A percentile compares a stretch with the other conserved stretches of the same genome.
Conservation (phyloP, 2,888 invertebrate genomes). For the Lysandra coridon region DNA sequence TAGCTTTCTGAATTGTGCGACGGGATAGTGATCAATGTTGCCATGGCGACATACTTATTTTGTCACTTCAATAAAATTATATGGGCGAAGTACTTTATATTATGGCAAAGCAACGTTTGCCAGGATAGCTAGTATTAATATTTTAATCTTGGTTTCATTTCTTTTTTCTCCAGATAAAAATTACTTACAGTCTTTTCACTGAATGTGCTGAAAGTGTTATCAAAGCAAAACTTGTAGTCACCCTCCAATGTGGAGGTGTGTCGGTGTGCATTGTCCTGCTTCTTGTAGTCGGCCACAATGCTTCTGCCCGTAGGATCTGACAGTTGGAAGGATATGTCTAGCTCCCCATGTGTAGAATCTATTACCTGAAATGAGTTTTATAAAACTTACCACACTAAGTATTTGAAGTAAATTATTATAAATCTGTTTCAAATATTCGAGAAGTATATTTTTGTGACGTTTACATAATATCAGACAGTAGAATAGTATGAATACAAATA, state of each 20-base stretch:
- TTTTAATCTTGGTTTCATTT: too few species aligned
- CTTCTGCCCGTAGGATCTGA: slow-evolving; percentile 84
- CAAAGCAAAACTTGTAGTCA: slow-evolving; percentile 92
- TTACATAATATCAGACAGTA: not conserved
- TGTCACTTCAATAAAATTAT: too few species aligned
- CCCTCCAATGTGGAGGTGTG: slow-evolving; percentile 82
- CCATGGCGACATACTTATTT: too few species aligned
- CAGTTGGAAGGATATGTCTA: slow-evolving; percentile 90
- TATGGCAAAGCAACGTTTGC: too few species aligned
- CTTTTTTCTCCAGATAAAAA: too few species aligned
- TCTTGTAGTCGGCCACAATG: slow-evolving; percentile 85
- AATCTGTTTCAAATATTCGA: not conserved
- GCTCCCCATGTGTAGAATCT: slow-evolving; percentile 89
- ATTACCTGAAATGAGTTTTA: slow-evolving; percentile 81
- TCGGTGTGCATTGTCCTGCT: slow-evolving; percentile 85
- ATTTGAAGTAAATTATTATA: not conserved
- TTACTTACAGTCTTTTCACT: slow-evolving; percentile 86
- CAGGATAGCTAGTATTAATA: too few species aligned
- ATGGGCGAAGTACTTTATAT: too few species aligned
- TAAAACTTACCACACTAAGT: not conserved
- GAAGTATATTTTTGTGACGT: not conserved
- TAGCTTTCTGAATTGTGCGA: too few species aligned
- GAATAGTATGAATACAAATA: too few species aligned
- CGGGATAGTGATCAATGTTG: too few species aligned
- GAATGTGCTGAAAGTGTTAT: slow-evolving; percentile 86